Conservation (phyloP, 1,140 invertebrate species). For the Leptinotarsa lineolata region DNA sequence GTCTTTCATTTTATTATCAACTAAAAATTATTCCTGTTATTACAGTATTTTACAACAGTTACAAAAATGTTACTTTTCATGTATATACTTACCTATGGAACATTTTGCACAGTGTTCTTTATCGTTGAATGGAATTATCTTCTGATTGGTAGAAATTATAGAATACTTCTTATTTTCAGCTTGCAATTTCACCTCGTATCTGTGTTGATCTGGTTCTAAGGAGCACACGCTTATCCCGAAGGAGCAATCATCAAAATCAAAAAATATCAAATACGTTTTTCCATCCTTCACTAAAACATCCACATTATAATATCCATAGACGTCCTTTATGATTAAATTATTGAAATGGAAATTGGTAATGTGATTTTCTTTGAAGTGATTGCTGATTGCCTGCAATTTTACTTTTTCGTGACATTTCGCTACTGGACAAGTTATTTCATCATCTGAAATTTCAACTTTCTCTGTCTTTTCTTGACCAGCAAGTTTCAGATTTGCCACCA, state of each 20-base stretch:
- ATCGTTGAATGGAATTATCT: slow-evolving; percentile 15
- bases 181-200: slow-evolving; percentile 4
- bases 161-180: slow-evolving; percentile 12
- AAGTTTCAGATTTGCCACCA: slow-evolving; percentile 17
- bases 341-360: slow-evolving; percentile 25
- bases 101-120: slow-evolving; percentile 24
- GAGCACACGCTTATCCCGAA: slow-evolving; percentile 14
- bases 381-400: slow-evolving; percentile 13
- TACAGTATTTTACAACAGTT: too few relatives aligned
- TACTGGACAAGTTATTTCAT: slow-evolving; percentile 21
- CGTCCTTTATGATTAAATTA: slow-evolving; percentile 11
- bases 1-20: too few relatives aligned
- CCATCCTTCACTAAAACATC: slow-evolving; percentile 18
- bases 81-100: slow-evolving; percentile 11
- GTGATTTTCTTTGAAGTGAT: slow-evolving; percentile 25
- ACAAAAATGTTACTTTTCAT: too few relatives aligned
- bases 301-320: slow-evolving; percentile 17
- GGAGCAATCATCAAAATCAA: slow-evolving; percentile 8
- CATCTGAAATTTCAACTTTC: neutral
- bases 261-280: slow-evolving; percentile 22
- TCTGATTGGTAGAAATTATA: slow-evolving; percentile 9
- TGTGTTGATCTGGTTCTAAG: neutral
- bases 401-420: slow-evolving; percentile 15
- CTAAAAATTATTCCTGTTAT: too few relatives aligned
- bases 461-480: neutral